Evolutionary conservation across 2,888 invertebrate species (phyloP).

Genomic region (Syrista parreyssii): DNA sequence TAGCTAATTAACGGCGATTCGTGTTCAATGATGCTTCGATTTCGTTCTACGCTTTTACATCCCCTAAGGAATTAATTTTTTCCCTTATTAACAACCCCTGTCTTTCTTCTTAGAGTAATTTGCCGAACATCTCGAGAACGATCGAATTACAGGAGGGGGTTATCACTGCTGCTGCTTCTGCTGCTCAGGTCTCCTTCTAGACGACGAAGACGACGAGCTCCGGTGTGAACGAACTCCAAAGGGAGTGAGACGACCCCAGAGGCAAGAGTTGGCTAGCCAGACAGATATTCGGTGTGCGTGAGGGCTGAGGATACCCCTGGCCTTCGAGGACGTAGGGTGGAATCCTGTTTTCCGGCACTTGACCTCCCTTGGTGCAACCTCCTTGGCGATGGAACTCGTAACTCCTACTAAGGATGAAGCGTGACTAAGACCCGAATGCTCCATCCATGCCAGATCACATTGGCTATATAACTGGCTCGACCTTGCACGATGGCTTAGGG

Average conservation of each 20-base stretch:
- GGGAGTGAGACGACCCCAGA: slow-evolving; percentile 20
- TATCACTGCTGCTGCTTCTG: neutral
- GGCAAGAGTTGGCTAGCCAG: slow-evolving; percentile 31
- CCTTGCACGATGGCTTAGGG: neutral
- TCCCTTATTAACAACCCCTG: neutral
- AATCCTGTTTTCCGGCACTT: slow-evolving; percentile 10
- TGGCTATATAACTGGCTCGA: neutral
- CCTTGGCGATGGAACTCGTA: neutral
- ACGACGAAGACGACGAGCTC: slow-evolving; percentile 25
- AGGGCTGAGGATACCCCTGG: slow-evolving; percentile 13
- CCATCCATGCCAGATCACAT: neutral
- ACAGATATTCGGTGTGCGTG: slow-evolving; percentile 52
- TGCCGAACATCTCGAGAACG: neutral
- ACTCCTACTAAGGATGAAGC: neutral
- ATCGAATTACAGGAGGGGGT: neutral
- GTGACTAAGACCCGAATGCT: neutral
- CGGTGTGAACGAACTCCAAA: slow-evolving; percentile 55
- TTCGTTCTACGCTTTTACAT: neutral
- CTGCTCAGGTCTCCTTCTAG: neutral
- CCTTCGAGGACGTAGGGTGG: neutral
- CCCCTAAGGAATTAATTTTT: neutral
- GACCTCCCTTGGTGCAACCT: slow-evolving; percentile 9
- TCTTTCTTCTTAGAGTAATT: neutral
- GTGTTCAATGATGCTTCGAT: neutral
- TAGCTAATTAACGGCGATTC: neutral